Evolutionary conservation across 1,140 invertebrate genomes (phyloP).

Genomic region (Papilio polyxenes): DNA sequence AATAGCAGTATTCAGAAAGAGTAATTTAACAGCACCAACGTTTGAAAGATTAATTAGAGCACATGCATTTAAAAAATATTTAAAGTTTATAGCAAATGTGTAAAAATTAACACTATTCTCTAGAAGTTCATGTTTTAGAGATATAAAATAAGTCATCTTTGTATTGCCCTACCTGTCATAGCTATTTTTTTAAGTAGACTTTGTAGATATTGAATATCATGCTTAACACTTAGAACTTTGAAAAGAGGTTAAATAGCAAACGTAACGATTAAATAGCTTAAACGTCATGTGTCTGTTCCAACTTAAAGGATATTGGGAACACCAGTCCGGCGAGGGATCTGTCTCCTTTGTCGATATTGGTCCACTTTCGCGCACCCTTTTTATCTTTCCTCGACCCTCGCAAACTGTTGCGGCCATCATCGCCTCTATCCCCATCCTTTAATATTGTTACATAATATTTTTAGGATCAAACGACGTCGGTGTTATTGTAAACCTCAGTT

Average conservation of each 20-base stretch:
- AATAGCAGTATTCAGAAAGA: too few species aligned
- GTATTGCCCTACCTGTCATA: too few species aligned
- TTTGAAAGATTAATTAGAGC: too few species aligned
- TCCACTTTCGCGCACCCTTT: slow-evolving; percentile 62
- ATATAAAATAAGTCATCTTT: too few species aligned
- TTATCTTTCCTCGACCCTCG: slow-evolving; percentile 66
- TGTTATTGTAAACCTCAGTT: slow-evolving; percentile 8
- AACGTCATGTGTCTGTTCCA: background rate
- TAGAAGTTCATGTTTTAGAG: too few species aligned
- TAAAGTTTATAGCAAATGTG: too few species aligned
- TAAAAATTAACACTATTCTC: too few species aligned
- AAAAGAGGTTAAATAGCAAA: background rate
- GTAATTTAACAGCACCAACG: too few species aligned
- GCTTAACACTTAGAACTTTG: too few species aligned
- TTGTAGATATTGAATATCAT: too few species aligned
- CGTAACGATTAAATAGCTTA: slow-evolving; percentile 15
- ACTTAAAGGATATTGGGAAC: slow-evolving; percentile 21
- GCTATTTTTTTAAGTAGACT: too few species aligned
- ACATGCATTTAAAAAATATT: too few species aligned
- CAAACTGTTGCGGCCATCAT: slow-evolving; percentile 62
- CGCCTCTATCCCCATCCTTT: slow-evolving; percentile 60
- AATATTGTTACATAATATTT: slow-evolving; percentile 58
- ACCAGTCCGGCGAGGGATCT: slow-evolving; percentile 41
- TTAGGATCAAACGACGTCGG: slow-evolving; percentile 50
- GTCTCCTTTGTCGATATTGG: slow-evolving; percentile 57